These are phyloP conservation scores for Frankliniella fusca DNA, from an alignment of 2,888 invertebrate genomes.

Conservation along the genomic window DNA sequence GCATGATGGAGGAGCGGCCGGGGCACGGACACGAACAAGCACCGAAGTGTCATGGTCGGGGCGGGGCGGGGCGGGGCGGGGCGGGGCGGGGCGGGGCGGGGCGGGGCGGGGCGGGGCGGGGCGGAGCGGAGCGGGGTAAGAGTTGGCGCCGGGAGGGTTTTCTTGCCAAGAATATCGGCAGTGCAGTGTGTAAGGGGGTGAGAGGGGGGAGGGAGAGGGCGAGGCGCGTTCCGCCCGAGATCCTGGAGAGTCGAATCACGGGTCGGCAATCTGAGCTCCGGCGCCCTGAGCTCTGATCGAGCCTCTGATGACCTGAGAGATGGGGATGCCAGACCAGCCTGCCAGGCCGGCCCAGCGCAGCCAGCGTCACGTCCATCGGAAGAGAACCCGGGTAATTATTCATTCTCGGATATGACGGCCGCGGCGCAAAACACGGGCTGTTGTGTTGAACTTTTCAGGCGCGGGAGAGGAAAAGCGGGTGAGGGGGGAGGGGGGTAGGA, in stretches of 20 bases:
- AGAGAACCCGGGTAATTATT: neutral
- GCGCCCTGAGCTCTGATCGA: no score
- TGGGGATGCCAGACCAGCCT: neutral
- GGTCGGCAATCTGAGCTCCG: constrained; percentile 4
- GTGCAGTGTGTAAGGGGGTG: neutral
- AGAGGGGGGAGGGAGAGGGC: neutral
- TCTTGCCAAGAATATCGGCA: no score
- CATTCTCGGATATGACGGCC: neutral
- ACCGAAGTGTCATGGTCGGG: no score
- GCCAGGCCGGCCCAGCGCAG: neutral
- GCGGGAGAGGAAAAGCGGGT: no score
- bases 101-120: neutral
- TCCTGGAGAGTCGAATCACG: constrained; percentile 7
- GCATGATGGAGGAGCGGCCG: no score
- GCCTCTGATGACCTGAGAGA: neutral
- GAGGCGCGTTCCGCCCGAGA: neutral
- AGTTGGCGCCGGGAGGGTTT: neutral
- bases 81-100: neutral
- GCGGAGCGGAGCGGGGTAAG: neutral
- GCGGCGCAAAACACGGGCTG: neutral
- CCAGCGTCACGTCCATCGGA: neutral
- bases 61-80: neutral
- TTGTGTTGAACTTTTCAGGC: neutral
- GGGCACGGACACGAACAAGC: no score
- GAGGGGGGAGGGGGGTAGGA: neutral